Conservation (phyloP, 2,888 invertebrate genomes). For the Desoria tigrina region DNA sequence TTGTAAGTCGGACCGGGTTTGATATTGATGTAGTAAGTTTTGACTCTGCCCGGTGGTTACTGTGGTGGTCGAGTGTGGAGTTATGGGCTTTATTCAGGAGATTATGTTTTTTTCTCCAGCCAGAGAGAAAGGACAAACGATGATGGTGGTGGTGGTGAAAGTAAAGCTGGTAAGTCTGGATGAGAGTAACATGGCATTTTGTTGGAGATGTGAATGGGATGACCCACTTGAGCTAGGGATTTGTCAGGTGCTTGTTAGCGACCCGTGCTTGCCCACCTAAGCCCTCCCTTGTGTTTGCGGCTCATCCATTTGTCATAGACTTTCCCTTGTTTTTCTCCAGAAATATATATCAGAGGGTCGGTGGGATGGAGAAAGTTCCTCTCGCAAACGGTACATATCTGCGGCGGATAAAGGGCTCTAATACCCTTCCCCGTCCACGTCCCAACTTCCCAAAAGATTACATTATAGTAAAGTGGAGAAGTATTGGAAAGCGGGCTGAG, state of each 20-base stretch:
- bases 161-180: neutral
- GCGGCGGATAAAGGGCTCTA: no score
- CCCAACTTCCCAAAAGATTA: constrained; percentile 21
- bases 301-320: constrained; percentile 54
- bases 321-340: constrained; percentile 30
- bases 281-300: constrained; percentile 54
- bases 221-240: constrained; percentile 54
- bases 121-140: neutral
- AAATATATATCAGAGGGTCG: neutral
- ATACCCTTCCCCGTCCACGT: constrained; percentile 23
- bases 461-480: constrained; percentile 3
- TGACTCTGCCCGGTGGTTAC: no score
- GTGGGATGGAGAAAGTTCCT: no score
- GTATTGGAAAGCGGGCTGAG: constrained; percentile 1
- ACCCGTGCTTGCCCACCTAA: constrained; percentile 54
- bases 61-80: constrained; percentile 22
- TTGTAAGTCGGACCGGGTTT: no score
- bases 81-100: constrained; percentile 43
- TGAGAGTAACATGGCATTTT: neutral
- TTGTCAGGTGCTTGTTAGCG: constrained; percentile 54
- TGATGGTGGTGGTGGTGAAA: neutral
- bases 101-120: constrained; percentile 29
- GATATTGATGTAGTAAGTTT: no score
- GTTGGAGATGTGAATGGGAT: constrained; percentile 38
- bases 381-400: no score